These are phyloP conservation scores for Coregonus sp. DNA, from an alignment of 2,797 vertebrate genomes.

Conservation along the genomic window DNA sequence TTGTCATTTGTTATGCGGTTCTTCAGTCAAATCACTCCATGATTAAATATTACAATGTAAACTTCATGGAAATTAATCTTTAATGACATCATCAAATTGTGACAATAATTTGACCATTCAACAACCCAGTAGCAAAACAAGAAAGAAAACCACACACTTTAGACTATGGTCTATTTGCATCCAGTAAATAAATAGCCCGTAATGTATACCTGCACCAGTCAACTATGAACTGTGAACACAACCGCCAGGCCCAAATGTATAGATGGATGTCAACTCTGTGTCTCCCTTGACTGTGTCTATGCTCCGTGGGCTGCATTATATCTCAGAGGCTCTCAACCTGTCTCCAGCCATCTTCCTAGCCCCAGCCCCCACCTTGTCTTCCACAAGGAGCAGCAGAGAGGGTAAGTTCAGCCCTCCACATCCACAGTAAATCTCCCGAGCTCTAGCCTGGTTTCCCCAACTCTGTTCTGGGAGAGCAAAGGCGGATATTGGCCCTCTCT, in stretches of 20 bases:
- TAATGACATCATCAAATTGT: not conserved
- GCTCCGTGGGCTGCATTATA: not conserved
- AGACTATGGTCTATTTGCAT: not conserved
- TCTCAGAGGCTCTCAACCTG: not conserved
- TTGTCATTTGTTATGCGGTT: not conserved
- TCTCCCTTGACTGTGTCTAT: not conserved
- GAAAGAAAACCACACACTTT: not conserved
- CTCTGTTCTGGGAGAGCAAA: not conserved
- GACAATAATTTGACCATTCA: not conserved
- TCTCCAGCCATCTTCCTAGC: not conserved
- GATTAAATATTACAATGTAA: not conserved
- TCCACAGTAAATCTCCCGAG: not conserved
- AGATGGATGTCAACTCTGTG: not conserved
- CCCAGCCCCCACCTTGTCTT: not conserved
- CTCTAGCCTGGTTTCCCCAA: not conserved
- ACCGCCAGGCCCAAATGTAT: not conserved
- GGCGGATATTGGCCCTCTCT: conserved; percentile 12
- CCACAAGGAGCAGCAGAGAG: not conserved
- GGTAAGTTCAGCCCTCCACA: not conserved
- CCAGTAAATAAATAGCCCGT: not conserved
- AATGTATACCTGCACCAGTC: not conserved
- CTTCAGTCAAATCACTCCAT: not conserved
- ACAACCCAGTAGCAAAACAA: not conserved
- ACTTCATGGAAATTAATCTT: not conserved
- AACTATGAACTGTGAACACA: conserved; percentile 1